Percentiles rank a stretch among this genome's conserved stretches.
These are phyloP conservation scores for Hippocampus mohnikei DNA, from an alignment of 2,113 vertebrate species.

Conservation along the genomic window DNA sequence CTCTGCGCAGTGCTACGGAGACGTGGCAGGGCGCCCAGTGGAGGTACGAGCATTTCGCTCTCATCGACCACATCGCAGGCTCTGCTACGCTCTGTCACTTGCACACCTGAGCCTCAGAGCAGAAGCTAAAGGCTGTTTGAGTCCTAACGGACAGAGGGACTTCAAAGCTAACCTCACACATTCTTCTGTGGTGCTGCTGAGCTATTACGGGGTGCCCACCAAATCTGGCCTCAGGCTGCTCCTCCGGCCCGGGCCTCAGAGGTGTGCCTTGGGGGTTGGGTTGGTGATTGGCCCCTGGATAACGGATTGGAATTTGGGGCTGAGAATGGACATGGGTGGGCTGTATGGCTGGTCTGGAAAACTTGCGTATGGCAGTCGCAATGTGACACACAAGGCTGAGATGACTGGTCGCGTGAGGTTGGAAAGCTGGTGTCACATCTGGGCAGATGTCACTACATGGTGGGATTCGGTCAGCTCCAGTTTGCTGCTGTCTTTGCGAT, in stretches of 20 bases:
- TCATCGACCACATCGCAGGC: conserved; percentile 48
- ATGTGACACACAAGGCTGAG: conserved; percentile 15
- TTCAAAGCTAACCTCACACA: conserved; percentile 38
- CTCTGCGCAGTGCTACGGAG: conserved; percentile 72
- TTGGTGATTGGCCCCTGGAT: conserved; percentile 15
- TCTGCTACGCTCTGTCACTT: conserved; percentile 30
- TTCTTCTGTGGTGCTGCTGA: conserved; percentile 28
- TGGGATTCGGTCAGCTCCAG: conserved; percentile 33
- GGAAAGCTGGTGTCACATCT: conserved; percentile 49
- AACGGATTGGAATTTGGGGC: conserved; percentile 25
- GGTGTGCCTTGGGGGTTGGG: conserved; percentile 21
- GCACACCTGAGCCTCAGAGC: conserved; percentile 30
- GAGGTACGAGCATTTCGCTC: conserved; percentile 72
- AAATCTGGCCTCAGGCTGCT: conserved; percentile 35
- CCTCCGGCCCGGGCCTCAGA: conserved; percentile 29
- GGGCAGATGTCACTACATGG: conserved; percentile 20
- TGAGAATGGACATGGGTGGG: conserved; percentile 35
- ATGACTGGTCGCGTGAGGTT: conserved; percentile 35
- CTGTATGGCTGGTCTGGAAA: conserved; percentile 28
- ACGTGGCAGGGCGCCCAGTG: conserved; percentile 46
- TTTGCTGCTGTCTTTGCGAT: conserved; percentile 35
- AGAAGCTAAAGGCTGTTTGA: conserved; percentile 40
- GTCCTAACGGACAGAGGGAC: conserved; percentile 30
- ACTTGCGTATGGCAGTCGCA: conserved; percentile 14
- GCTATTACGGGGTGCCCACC: conserved; percentile 26